A percentile compares a stretch with the other conserved stretches of the same genome.
phyloP scores from a whole-genome alignment of 2,113 vertebrate species.

The Esox niger region DNA sequence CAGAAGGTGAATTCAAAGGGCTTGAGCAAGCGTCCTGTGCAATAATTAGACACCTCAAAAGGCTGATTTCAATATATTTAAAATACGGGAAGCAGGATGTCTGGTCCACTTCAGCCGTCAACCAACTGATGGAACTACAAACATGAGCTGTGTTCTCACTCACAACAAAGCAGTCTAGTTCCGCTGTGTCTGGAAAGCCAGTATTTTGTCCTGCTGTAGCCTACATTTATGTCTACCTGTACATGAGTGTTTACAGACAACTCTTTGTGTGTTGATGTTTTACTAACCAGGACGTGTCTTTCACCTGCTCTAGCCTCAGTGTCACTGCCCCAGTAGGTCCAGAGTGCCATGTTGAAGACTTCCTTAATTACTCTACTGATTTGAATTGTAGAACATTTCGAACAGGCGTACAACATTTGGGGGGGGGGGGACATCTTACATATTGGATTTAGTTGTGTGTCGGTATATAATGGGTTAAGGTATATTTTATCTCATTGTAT shows the following conservation, averaged over 20 bases:
- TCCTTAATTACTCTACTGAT: neutral
- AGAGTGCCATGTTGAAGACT: neutral
- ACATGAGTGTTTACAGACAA: neutral
- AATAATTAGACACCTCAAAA: conserved; percentile 59
- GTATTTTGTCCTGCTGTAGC: no score
- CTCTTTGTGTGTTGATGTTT: neutral
- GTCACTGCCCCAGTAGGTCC: neutral
- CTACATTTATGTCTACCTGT: neutral
- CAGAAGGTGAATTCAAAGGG: conserved; percentile 63
- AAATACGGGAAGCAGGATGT: conserved; percentile 46
- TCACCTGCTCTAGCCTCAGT: neutral
- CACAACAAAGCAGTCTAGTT: no score
- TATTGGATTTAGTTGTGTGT: neutral
- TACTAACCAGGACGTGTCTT: neutral
- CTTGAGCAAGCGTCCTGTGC: conserved; percentile 39
- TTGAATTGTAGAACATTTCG: no score
- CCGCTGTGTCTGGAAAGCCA: no score
- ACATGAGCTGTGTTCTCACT: conserved; percentile 17
- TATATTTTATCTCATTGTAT: conserved; percentile 32
- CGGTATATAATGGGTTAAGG: neutral
- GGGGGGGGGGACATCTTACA: no score
- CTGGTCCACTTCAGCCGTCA: conserved; percentile 37
- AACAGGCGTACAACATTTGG: no score
- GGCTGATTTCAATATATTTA: conserved; percentile 57
- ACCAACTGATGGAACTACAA: conserved; percentile 21